phyloP scores from a whole-genome alignment of 2,888 invertebrate genomes.

The Nemotelus pantherinus region DNA sequence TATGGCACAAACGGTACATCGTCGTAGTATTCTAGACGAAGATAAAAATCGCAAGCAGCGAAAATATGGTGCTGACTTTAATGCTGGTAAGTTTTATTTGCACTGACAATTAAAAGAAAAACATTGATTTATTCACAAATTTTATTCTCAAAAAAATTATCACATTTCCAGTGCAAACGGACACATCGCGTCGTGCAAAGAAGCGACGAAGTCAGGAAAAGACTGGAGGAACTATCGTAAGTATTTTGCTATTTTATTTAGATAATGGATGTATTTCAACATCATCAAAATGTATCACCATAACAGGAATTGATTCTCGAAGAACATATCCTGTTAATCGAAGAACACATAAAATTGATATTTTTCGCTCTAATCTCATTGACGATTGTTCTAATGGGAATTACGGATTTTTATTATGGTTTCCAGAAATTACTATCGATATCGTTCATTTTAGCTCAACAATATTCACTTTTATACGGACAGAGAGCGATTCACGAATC shows the following conservation, averaged over 20 bases:
- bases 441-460: conserved; percentile 22
- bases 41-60: conserved; percentile 63
- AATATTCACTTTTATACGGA: conserved; percentile 26
- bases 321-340: not conserved
- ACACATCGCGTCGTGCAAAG: conserved; percentile 66
- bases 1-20: conserved; percentile 58
- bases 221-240: conserved; percentile 70
- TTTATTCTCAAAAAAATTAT: too few relatives aligned
- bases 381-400: conserved; percentile 14
- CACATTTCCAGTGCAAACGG: conserved; percentile 58
- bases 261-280: not conserved
- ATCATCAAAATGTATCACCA: not conserved
- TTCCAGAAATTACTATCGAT: conserved; percentile 24
- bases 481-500: not conserved
- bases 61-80: conserved; percentile 58
- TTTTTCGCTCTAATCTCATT: conserved; percentile 11
- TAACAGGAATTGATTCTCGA: conserved; percentile 4
- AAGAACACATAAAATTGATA: conserved; percentile 21
- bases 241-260: conserved; percentile 57
- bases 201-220: conserved; percentile 73
- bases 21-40: conserved; percentile 62
- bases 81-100: conserved; percentile 46
- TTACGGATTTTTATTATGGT: conserved; percentile 31
- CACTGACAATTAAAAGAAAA: not conserved
- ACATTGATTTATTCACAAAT: not conserved